Evolutionary conservation across 1,140 invertebrate species (phyloP).

Genomic region (Drosophila persimilis): DNA sequence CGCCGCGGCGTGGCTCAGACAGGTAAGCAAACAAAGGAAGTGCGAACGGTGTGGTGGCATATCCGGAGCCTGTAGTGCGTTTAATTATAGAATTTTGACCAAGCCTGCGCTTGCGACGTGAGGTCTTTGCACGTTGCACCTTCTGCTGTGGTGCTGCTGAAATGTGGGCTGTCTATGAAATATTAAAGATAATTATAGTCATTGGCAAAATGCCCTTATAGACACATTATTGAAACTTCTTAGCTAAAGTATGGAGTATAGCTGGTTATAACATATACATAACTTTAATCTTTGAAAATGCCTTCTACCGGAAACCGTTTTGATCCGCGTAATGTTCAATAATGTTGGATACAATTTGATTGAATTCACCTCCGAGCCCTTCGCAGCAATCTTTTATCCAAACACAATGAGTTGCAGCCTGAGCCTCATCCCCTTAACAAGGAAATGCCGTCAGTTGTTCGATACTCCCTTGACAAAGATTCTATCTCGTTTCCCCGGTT

Average conservation of each 20-base stretch:
- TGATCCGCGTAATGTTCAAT: too few species aligned
- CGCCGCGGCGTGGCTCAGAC: conserved; percentile 22
- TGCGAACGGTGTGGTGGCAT: conserved; percentile 8
- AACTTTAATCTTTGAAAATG: too few species aligned
- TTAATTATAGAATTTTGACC: conserved; percentile 49
- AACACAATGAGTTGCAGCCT: conserved; percentile 18
- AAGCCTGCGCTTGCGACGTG: conserved; percentile 7
- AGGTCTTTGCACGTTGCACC: conserved; percentile 23
- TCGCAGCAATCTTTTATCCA: conserved; percentile 66
- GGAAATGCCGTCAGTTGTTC: too few species aligned
- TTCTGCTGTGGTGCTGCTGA: not conserved
- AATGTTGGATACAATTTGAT: not conserved
- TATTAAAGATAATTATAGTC: too few species aligned
- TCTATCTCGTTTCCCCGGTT: conserved; percentile 35
- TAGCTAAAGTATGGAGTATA: too few species aligned
- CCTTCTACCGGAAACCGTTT: too few species aligned
- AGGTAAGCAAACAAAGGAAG: conserved; percentile 37
- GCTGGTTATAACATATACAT: too few species aligned
- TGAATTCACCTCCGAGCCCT: conserved; percentile 1
- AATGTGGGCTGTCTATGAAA: conserved; percentile 10
- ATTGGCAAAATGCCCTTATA: too few species aligned
- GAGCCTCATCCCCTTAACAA: too few species aligned
- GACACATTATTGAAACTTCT: too few species aligned
- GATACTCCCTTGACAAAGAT: too few species aligned
- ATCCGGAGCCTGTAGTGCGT: conserved; percentile 24